A percentile compares a stretch with the other conserved stretches of the same genome.
Evolutionary conservation across 2,797 vertebrate genomes (phyloP).

Genomic region (Silurus lanzhouensis): DNA sequence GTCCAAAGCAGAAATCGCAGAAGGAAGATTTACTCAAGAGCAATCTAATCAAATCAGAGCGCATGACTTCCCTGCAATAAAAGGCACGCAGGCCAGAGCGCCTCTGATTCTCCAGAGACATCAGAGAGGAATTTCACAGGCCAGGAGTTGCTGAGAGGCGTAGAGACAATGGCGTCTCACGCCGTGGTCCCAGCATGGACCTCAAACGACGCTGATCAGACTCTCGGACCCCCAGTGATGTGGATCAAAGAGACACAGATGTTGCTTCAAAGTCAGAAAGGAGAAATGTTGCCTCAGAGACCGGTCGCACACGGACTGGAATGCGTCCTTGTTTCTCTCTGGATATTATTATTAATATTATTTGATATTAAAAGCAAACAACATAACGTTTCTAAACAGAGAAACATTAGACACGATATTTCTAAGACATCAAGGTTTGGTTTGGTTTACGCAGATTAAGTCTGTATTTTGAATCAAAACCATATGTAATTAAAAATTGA

Average conservation of each 20-base stretch:
- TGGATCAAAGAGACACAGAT: slow-evolving; percentile 47
- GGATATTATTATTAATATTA: slow-evolving; percentile 29
- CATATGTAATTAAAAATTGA: slow-evolving; percentile 37
- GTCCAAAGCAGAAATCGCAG: slow-evolving; percentile 37
- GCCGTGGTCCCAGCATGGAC: slow-evolving; percentile 38
- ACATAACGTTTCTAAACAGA: slow-evolving; percentile 4
- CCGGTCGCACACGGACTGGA: slow-evolving; percentile 30
- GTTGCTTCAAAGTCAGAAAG: slow-evolving; percentile 40
- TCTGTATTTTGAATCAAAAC: slow-evolving; percentile 40
- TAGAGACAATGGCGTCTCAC: slow-evolving; percentile 49
- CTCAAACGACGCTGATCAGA: slow-evolving; percentile 41
- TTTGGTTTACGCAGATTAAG: slow-evolving; percentile 1
- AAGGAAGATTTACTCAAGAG: slow-evolving; percentile 43
- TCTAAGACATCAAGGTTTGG: background rate
- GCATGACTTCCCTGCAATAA: slow-evolving; percentile 53
- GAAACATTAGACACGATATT: background rate
- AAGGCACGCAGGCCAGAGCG: slow-evolving; percentile 44
- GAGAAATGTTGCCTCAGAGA: slow-evolving; percentile 44
- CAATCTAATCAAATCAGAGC: slow-evolving; percentile 52
- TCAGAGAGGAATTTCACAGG: slow-evolving; percentile 47
- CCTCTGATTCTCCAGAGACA: slow-evolving; percentile 45
- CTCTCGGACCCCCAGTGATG: slow-evolving; percentile 35
- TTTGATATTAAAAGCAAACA: slow-evolving; percentile 32
- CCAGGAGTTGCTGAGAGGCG: slow-evolving; percentile 38
- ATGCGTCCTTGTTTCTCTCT: slow-evolving; percentile 25